Evolutionary conservation across 2,113 vertebrate species (phyloP), one percentile per base, ranked within the genome.

Genomic region (Axis porcinus): DNA sequence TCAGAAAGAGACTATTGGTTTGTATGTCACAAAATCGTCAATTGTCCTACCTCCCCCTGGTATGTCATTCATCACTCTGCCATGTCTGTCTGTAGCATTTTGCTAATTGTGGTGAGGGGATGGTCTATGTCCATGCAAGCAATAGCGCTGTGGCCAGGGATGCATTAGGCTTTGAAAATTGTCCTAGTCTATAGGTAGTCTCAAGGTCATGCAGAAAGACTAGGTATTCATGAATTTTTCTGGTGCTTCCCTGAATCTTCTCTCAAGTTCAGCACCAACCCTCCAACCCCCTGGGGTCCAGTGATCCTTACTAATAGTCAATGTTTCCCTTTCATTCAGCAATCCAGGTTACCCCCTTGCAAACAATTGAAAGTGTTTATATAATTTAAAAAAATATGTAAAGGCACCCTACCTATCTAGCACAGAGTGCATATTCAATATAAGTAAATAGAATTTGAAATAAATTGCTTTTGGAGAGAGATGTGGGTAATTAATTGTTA

Each of bases 401-500:
- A 94, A 95, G 40, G 25, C 43, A 86, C 60, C 55, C 89, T 81
- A 57, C 76, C 21, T 91, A 82, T 36, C 43, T 74, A 55, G 55
- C 60, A 25, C 23, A 89, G 83, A 94, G 52, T 76, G 70, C 96
- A 74, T 50, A n/a, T 94, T 95, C n/a, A 43, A 60, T 91, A 67
- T 16, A 52, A 13, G n/a, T 78, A 94, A 86, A 74, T 55, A 85
- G 58, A 95, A 91, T 85, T 88, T 78, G 52, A 85, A 96, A 90
- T 92, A 47, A 95, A 92, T 95, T 86, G 40, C 93, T 89, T 96
- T 85, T 93, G 36, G 82, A 93, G 58, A 81, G 93, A 91, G 54
- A 60, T 45, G 30, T 67, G 27, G 47, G 28, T 94, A 96, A 94
- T 97, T 92, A 96, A 55, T 62, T 30, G 45, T 79, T 70, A 60